Base-by-base conservation (phyloP, 2,888 invertebrate genomes). In the Altica lythri region DNA sequence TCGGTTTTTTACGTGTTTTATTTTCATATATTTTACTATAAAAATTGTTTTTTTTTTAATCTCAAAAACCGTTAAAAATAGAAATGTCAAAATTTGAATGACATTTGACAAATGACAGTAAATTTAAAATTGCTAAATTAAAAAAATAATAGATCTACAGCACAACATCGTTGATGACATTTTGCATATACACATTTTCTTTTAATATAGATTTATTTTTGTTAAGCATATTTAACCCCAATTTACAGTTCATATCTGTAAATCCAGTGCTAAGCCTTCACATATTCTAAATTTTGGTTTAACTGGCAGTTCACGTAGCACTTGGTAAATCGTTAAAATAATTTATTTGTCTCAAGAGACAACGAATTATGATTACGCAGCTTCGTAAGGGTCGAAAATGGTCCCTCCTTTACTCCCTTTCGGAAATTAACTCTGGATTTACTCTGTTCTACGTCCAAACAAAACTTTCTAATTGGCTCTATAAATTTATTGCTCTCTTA, bases 261-360 rank as follows among this genome's bases (percentile, higher is more conserved):
- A 43, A 30, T 16, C 29, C 14, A 40, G 10, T 29, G 18, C 18
- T 27, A 27, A 27, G 9, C 38, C 22, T 38, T 30, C 54, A 49
- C 16, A 49, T 45, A 45, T 44, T 48, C 48, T 42, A 42, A 47
- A 58, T 53, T 53, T 48, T 19, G 53, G 55, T 49, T 18, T 13
- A 19, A 25, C 18, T n/a, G 49, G 32, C 40, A 52, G 37, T 18
- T 35, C 51, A 40, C 48, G 17, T 37, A 40, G 53, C 57, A 53
- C 53, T 57, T 51, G 44, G 53, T 55, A 57, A 65, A 66, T 65
- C 64, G 64, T 70, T 68, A 68, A 71, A 68, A 66, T 72, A 70
- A 73, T 72, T 72, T 70, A 73, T 73, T 64, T 66, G 61, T 65
- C 72, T 66, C 68, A 35, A 10, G 72, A 66, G 73, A 68, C 53